Percentiles rank a stretch among this genome's conserved stretches.
Conservation (phyloP, 2,888 invertebrate genomes). For the Panorpa germanica region DNA sequence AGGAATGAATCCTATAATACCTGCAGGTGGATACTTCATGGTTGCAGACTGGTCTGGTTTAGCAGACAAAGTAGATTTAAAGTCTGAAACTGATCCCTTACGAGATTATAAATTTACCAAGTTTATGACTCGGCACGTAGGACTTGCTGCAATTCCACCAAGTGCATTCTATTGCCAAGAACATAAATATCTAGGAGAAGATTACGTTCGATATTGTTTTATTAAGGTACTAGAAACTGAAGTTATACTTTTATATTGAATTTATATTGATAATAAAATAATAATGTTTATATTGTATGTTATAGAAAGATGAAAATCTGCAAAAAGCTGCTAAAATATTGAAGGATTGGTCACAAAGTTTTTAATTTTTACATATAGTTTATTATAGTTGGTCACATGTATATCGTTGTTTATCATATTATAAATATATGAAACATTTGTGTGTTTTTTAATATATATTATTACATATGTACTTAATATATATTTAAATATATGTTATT, state of each 20-base stretch:
- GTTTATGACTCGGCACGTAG: slow-evolving; percentile 82
- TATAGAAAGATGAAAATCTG: slow-evolving; percentile 56
- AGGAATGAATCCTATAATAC: slow-evolving; percentile 80
- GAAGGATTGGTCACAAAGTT: slow-evolving; percentile 39
- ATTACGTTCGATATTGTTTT: slow-evolving; percentile 84
- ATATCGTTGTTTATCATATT: too few relatives aligned
- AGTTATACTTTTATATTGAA: slow-evolving; percentile 5
- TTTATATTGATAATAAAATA: slow-evolving; percentile 6
- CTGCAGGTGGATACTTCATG: slow-evolving; percentile 96
- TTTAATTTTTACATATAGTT: too few relatives aligned
- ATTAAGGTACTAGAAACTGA: slow-evolving; percentile 47
- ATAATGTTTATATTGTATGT: slow-evolving; percentile 17
- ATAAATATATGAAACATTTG: too few relatives aligned
- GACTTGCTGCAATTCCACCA: slow-evolving; percentile 85
- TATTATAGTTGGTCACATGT: too few relatives aligned
- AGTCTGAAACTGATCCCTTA: slow-evolving; percentile 46
- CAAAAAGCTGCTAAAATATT: slow-evolving; percentile 43
- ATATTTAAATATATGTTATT: too few relatives aligned
- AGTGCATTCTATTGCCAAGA: slow-evolving; percentile 75
- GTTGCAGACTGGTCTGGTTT: slow-evolving; percentile 78
- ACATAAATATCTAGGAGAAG: slow-evolving; percentile 66
- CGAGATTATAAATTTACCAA: slow-evolving; percentile 87
- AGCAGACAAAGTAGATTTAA: slow-evolving; percentile 47
- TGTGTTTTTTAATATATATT: too few relatives aligned
- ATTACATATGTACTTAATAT: too few relatives aligned